Percentiles rank a stretch among this genome's conserved stretches.
Evolutionary conservation across 1,140 invertebrate species (phyloP).

Genomic region (Zaprionus africanus): DNA sequence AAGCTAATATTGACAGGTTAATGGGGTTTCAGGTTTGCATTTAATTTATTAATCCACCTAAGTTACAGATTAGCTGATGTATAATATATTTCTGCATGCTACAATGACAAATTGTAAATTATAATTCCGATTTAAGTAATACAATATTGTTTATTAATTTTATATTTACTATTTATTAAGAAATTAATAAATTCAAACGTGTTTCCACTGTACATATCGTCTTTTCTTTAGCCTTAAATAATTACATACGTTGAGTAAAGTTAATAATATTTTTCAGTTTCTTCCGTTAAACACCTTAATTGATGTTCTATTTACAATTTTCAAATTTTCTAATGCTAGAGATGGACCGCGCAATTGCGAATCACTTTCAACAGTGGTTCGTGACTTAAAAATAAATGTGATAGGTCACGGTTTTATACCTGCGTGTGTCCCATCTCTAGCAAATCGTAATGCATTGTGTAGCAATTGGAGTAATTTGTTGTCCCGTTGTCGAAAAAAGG

Average conservation of each 20-base stretch:
- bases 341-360: neutral
- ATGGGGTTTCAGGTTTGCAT: neutral
- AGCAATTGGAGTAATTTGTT: constrained; percentile 8
- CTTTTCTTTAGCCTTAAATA: no score
- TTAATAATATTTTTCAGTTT: neutral
- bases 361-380: neutral
- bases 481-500: constrained; percentile 35
- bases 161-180: no score
- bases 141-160: no score
- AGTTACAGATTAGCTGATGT: neutral
- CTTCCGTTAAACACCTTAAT: neutral
- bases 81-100: neutral
- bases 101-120: no score
- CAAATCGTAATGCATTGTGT: constrained; percentile 28
- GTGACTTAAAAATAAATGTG: neutral
- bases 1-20: neutral
- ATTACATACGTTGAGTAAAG: neutral
- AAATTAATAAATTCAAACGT: no score
- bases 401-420: neutral
- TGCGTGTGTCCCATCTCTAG: constrained; percentile 1
- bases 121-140: no score
- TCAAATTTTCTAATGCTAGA: neutral
- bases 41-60: neutral
- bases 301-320: neutral
- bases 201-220: no score